Conservation (phyloP, 2,797 vertebrate genomes). For the Cephalopachus bancanus region DNA sequence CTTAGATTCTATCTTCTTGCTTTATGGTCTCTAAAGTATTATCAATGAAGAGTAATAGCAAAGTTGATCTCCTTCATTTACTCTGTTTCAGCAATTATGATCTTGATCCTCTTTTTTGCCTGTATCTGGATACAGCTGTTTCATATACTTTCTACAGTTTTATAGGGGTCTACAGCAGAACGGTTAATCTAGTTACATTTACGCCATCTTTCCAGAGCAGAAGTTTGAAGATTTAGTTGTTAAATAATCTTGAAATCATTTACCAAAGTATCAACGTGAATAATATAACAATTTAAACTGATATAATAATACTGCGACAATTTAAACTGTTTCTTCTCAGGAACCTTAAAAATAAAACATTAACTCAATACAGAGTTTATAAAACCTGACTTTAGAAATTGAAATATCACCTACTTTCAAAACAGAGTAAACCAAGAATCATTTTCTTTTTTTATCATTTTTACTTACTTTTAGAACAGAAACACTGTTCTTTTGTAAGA, state of each 20-base stretch:
- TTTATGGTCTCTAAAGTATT: not conserved
- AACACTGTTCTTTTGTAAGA: not conserved
- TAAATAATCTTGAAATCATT: not conserved
- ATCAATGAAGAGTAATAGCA: not conserved
- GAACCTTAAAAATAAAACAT: not conserved
- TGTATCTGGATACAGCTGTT: not conserved
- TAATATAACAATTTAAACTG: constrained; percentile 6
- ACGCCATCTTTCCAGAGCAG: not conserved
- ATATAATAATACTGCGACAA: not conserved
- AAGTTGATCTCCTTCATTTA: not conserved
- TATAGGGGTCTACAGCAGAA: not conserved
- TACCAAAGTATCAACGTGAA: not conserved
- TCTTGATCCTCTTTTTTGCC: not conserved
- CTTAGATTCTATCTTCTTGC: not conserved
- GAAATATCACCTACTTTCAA: not conserved
- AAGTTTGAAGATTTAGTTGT: not conserved
- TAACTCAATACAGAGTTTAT: not conserved
- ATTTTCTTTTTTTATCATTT: not conserved
- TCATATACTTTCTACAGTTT: not conserved
- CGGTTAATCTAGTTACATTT: not conserved
- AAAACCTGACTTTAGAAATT: constrained; percentile 28
- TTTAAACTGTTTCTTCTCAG: not conserved
- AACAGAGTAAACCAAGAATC: not conserved
- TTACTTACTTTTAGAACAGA: not conserved
- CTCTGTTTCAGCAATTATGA: not conserved